phyloP scores from a whole-genome alignment of 2,888 invertebrate species.

The Drosophila longiperda region DNA sequence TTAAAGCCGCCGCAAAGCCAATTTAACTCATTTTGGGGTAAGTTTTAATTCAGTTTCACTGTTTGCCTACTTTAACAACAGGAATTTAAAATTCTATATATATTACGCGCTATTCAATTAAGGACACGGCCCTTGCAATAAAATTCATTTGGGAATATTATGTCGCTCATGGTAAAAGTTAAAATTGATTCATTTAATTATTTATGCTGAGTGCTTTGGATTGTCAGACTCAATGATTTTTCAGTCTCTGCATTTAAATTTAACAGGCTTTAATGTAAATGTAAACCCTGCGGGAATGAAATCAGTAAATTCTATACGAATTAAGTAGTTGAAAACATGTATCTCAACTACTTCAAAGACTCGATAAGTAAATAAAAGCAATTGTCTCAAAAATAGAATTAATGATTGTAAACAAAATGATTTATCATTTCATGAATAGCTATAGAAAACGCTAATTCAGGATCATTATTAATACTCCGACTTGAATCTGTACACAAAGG shows the following conservation, averaged over 20 bases:
- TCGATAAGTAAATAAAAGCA: neutral
- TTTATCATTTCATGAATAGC: neutral
- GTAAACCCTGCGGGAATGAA: neutral
- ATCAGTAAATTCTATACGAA: neutral
- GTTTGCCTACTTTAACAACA: constrained; percentile 7
- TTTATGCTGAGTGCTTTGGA: constrained; percentile 12
- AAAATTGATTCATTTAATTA: constrained; percentile 57
- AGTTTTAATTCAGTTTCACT: constrained; percentile 40
- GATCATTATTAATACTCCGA: neutral
- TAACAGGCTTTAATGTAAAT: constrained; percentile 5
- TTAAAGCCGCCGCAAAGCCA: constrained; percentile 38
- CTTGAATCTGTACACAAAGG: neutral
- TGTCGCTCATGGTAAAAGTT: constrained; percentile 29
- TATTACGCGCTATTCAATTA: constrained; percentile 9
- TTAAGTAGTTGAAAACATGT: neutral
- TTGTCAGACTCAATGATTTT: constrained; percentile 10
- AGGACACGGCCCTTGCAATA: constrained; percentile 12
- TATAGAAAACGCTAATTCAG: neutral
- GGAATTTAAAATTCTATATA: constrained; percentile 4
- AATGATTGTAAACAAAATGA: neutral
- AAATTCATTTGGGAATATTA: constrained; percentile 21
- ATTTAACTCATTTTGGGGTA: constrained; percentile 48
- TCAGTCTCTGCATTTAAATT: constrained; percentile 9
- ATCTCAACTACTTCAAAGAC: neutral
- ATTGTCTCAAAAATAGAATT: neutral